These are phyloP conservation scores for Anodontia alba DNA, from an alignment of 2,888 invertebrate genomes.

Conservation along the genomic window DNA sequence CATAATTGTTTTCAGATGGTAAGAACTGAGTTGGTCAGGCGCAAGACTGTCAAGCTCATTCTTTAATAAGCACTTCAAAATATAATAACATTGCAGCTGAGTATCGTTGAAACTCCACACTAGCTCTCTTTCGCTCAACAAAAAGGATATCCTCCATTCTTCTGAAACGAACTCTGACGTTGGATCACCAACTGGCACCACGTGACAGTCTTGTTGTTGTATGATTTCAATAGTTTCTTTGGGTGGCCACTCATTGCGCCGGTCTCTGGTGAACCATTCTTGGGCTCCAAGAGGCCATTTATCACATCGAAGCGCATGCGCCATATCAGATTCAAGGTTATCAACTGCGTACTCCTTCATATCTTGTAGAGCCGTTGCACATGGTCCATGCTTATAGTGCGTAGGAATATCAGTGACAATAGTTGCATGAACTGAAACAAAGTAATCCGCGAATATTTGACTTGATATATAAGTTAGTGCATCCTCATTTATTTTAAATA, in stretches of 20 bases:
- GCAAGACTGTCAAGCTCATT: conserved; percentile 2
- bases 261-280: conserved; percentile 25
- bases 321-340: conserved; percentile 2
- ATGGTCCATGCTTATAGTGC: conserved; percentile 11
- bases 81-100: conserved; percentile 27
- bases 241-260: conserved; percentile 25
- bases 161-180: not conserved
- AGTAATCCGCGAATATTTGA: conserved; percentile 18
- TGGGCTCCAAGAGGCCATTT: conserved; percentile 26
- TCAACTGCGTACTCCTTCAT: not conserved
- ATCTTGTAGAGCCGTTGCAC: not conserved
- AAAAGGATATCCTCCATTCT: conserved; percentile 34
- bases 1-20: conserved; percentile 32
- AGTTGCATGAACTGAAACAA: not conserved
- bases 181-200: conserved; percentile 31
- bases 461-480: conserved; percentile 1
- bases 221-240: conserved; percentile 8
- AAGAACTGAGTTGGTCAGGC: too few relatives aligned
- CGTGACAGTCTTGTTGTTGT: conserved; percentile 18
- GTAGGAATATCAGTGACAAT: not conserved
- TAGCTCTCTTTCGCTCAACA: conserved; percentile 33
- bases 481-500: not conserved
- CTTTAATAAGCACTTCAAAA: conserved; percentile 25
- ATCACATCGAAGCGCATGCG: conserved; percentile 23
- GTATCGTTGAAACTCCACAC: conserved; percentile 38